A percentile compares a stretch with the other conserved stretches of the same genome.
Conservation (phyloP, 2,888 invertebrate genomes). For the Muschampia plurimacula region DNA sequence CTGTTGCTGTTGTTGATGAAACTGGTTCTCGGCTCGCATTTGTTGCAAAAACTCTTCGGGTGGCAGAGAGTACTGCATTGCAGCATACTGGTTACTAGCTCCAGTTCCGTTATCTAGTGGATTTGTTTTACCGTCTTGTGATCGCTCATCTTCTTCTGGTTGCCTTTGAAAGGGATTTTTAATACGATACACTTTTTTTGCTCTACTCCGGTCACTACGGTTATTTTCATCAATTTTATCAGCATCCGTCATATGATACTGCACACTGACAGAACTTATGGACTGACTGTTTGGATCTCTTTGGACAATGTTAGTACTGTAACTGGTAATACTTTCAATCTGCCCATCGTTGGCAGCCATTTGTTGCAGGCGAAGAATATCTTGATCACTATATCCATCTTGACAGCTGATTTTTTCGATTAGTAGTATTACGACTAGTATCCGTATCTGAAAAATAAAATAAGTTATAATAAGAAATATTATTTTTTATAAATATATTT, state of each 20-base stretch:
- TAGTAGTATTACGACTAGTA: constrained; percentile 72
- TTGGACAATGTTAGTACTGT: constrained; percentile 66
- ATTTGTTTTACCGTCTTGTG: constrained; percentile 54
- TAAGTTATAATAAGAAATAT: constrained; percentile 29
- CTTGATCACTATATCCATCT: constrained; percentile 73
- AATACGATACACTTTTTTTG: constrained; percentile 73
- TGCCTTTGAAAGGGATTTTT: constrained; percentile 78
- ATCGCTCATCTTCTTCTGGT: constrained; percentile 57
- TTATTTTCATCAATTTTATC: constrained; percentile 65
- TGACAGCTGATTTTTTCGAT: constrained; percentile 66
- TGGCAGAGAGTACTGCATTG: constrained; percentile 79
- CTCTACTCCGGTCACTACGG: constrained; percentile 61
- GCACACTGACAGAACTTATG: constrained; percentile 63
- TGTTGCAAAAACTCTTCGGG: constrained; percentile 80
- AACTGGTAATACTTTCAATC: constrained; percentile 64
- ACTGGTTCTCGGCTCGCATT: constrained; percentile 74
- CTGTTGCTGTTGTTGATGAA: constrained; percentile 60
- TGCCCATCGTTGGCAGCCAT: constrained; percentile 66
- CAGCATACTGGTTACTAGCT: constrained; percentile 81
- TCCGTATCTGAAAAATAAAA: constrained; percentile 77
- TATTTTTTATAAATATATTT: neutral
- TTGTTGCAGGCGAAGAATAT: constrained; percentile 69
- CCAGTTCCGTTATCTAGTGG: constrained; percentile 71
- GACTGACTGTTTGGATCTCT: constrained; percentile 68
- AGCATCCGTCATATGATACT: constrained; percentile 66